Evolutionary conservation across 1,140 invertebrate species (phyloP), one percentile per base, ranked within the genome.

Genomic region (Drosophila eugracilis): DNA sequence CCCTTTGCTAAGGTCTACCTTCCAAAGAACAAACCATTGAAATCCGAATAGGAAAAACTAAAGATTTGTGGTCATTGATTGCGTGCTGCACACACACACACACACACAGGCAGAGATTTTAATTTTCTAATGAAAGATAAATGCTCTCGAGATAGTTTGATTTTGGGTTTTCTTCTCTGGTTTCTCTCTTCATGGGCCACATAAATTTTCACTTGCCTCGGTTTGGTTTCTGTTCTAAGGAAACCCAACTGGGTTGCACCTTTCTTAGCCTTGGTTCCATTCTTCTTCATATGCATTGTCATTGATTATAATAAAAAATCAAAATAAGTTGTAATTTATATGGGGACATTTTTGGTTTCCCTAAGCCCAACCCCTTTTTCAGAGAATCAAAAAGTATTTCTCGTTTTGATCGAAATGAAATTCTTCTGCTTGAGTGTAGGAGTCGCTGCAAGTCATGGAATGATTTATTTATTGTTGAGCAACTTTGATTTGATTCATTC

Each of bases 71-170:
- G 84, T 89, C 85, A 79, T 79, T 71, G 84, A 89, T 89, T 89
- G 72, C 69, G 66, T 53, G 71, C 26, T n/a, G n/a, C n/a, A n/a
- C n/a, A n/a, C n/a, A n/a, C n/a, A n/a, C n/a, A n/a, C n/a, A n/a
- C n/a, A n/a, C n/a, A 59, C 63, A 75, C 83, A 85, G 80, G 81
- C 78, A 55, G 66, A 86, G 83, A 89, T 89, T 89, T 65, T 78
- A 67, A 88, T 76, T 88, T 88, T 88, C 83, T 79, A 84, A 84
- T 78, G 83, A 88, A 88, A 88, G 85, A 88, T 88, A 88, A 89
- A 86, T 88, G 77, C 62, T 60, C 47, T 63, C 55, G 54, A 71
- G 63, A 70, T 67, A 44, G 50, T 55, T 52, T 48, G 57, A 50
- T 39, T 63, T 72, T 59, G 59, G 55, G 60, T 65, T 60, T n/a